phyloP scores from a whole-genome alignment of 2,888 invertebrate genomes.

The Brassicogethes aeneus region DNA sequence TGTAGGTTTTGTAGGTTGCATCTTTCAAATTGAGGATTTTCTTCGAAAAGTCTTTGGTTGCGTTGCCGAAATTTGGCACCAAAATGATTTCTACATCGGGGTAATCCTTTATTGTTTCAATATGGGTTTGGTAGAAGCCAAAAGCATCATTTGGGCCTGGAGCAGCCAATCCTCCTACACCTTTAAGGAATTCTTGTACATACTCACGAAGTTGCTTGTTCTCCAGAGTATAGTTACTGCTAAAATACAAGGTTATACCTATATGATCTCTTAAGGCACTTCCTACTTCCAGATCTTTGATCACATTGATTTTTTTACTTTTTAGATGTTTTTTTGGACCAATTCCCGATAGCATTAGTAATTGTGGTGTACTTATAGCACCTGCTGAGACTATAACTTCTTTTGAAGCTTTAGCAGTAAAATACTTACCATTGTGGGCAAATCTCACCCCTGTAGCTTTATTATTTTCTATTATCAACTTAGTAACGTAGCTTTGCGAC shows the following conservation, averaged over 20 bases:
- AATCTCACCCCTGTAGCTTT: slow-evolving; percentile 57
- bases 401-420: slow-evolving; percentile 48
- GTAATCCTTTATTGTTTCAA: slow-evolving; percentile 16
- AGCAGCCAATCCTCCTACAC: slow-evolving; percentile 17
- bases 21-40: slow-evolving; percentile 18
- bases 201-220: slow-evolving; percentile 7
- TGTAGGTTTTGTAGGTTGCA: slow-evolving; percentile 32
- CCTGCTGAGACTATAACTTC: slow-evolving; percentile 74
- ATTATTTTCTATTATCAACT: not conserved
- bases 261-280: slow-evolving; percentile 17
- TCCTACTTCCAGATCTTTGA: slow-evolving; percentile 18
- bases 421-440: slow-evolving; percentile 47
- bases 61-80: slow-evolving; percentile 48
- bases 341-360: slow-evolving; percentile 77
- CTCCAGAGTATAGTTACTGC: slow-evolving; percentile 14
- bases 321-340: slow-evolving; percentile 54
- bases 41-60: slow-evolving; percentile 16
- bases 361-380: slow-evolving; percentile 69
- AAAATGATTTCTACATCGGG: slow-evolving; percentile 26
- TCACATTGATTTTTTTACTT: slow-evolving; percentile 15
- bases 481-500: slow-evolving; percentile 51
- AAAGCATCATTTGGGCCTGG: slow-evolving; percentile 16
- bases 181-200: slow-evolving; percentile 17
- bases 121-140: slow-evolving; percentile 21
- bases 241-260: slow-evolving; percentile 12